Evolutionary conservation across 1,140 invertebrate genomes (phyloP), one percentile per base, ranked within the genome.

Genomic region (Papilio aristodemus): DNA sequence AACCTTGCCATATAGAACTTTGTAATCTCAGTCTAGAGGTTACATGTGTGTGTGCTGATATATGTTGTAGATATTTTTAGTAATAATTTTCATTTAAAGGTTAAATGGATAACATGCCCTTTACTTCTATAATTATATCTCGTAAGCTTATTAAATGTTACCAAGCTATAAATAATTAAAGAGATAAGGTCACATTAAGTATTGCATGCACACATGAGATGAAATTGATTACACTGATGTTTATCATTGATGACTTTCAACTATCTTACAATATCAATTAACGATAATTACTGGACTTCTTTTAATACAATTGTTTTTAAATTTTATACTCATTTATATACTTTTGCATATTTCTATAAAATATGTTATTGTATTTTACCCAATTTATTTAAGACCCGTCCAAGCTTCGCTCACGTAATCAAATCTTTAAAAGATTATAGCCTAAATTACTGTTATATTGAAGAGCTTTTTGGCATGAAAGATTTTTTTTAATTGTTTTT

Each of bases 171-270:
- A 22, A 54, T 54, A 54, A 22, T 22, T 25, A 3, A 22, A 25
- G 17, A 19, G 43, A 54, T 17, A 54, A 54, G 46, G 46, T 22
- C 19, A 5, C 22, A 19, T 22, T 54, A 25, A 54, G 19, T 22
- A 54, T 22, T 54, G 46, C 43, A 9, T 10, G 5, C 19, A 54
- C 22, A 54, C 11, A 22, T 54, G 17, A 54, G 22, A 19, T 11
- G 19, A 54, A 54, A 54, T 54, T 54, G 46, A 54, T 54, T 54
- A 19, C 19, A 1, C 9, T 54, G 46, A 10, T 54, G 17, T 54
- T 54, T 54, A 54, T 54, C 46, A 5, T 54, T 54, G 46, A 54
- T 54, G 46, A 54, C 46, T 19, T 54, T 50, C 22, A 22, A 22
- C 46, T 50, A 22, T 54, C 46, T 54, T 54, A 22, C 19, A 54